A percentile compares a stretch with the other conserved stretches of the same genome.
phyloP scores from a whole-genome alignment of 2,797 vertebrate species.

The Fistularia commersonii region DNA sequence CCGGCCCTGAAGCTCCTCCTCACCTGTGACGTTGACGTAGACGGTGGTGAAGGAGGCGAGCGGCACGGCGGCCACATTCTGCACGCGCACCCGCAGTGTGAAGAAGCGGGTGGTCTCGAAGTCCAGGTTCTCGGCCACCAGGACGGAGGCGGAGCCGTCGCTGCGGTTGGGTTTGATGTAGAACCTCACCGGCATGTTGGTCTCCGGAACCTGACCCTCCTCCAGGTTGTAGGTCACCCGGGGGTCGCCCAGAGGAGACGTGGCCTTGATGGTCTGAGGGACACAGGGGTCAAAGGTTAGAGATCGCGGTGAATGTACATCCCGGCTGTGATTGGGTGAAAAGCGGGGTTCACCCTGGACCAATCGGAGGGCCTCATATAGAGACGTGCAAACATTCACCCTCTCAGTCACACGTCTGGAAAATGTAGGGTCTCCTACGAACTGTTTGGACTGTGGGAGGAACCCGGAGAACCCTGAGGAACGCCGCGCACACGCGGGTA shows the following conservation, averaged over 20 bases:
- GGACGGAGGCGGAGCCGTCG: slow-evolving; percentile 84
- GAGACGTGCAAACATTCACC: too few relatives aligned
- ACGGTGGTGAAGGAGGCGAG: slow-evolving; percentile 84
- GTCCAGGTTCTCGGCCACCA: slow-evolving; percentile 86
- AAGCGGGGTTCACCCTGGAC: too few relatives aligned
- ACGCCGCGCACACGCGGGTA: too few relatives aligned
- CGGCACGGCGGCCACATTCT: slow-evolving; percentile 86
- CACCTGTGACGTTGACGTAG: slow-evolving; percentile 85
- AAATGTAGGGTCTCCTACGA: too few relatives aligned
- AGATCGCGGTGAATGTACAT: too few relatives aligned
- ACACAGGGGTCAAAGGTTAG: not conserved
- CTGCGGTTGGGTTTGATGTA: slow-evolving; percentile 88
- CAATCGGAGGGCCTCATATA: too few relatives aligned
- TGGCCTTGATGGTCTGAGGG: slow-evolving; percentile 80
- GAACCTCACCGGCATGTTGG: slow-evolving; percentile 88
- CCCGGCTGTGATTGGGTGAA: too few relatives aligned
- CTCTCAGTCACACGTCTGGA: too few relatives aligned
- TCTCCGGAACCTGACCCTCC: slow-evolving; percentile 86
- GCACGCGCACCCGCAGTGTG: slow-evolving; percentile 81
- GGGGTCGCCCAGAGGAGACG: slow-evolving; percentile 83
- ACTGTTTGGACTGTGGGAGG: too few relatives aligned
- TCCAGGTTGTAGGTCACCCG: slow-evolving; percentile 87
- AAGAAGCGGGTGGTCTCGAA: slow-evolving; percentile 85
- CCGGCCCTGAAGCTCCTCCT: not conserved
- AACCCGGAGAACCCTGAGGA: too few relatives aligned